Percentiles rank a stretch among this genome's conserved stretches.
Conservation (phyloP, 2,113 vertebrate genomes). For the Microcebus lehilahytsara region DNA sequence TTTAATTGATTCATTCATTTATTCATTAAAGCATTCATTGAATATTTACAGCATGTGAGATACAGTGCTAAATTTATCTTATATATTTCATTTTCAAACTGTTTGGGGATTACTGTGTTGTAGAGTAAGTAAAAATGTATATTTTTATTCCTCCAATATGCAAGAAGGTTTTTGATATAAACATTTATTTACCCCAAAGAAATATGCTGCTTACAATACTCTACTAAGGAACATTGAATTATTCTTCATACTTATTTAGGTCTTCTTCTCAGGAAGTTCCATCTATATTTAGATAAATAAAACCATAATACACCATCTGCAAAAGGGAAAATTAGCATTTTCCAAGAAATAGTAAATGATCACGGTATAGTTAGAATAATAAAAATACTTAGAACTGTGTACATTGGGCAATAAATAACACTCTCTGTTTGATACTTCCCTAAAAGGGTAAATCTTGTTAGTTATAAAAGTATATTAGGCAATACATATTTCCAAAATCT, state of each 20-base stretch:
- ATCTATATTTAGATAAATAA: slow-evolving; percentile 39
- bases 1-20: neutral
- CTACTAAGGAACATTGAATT: neutral
- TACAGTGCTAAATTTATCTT: neutral
- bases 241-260: slow-evolving; percentile 14
- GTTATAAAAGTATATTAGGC: neutral
- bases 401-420: neutral
- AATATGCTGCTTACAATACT: neutral
- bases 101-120: neutral
- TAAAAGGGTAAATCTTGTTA: neutral
- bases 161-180: neutral
- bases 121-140: neutral
- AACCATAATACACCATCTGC: slow-evolving; percentile 38
- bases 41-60: neutral
- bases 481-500: neutral
- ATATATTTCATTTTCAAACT: neutral
- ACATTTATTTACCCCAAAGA: neutral
- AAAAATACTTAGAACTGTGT: neutral
- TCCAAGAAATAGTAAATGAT: neutral
- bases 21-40: neutral
- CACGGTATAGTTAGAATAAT: neutral
- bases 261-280: neutral
- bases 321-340: slow-evolving; percentile 49
- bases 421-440: neutral
- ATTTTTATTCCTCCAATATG: neutral